Conservation (phyloP, 2,797 vertebrate species). For the Thripadectes ignobilis region DNA sequence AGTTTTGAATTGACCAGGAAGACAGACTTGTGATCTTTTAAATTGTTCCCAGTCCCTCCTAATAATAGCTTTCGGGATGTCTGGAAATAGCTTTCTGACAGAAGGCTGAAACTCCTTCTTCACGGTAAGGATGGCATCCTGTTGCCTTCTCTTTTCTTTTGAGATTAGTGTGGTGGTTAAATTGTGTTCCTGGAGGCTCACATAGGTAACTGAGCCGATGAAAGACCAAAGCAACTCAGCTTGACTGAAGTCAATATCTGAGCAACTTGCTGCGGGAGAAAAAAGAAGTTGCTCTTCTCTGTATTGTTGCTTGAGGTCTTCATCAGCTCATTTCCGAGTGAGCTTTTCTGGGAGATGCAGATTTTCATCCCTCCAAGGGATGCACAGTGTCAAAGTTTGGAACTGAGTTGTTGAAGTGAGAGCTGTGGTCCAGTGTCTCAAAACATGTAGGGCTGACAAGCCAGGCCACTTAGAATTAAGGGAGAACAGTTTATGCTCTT, state of each 20-base stretch:
- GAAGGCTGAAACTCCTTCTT: neutral
- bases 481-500: neutral
- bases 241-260: neutral
- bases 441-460: neutral
- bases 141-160: neutral
- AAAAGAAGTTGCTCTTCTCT: neutral
- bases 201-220: neutral
- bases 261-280: neutral
- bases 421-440: neutral
- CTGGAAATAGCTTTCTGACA: constrained; percentile 26
- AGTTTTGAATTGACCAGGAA: neutral
- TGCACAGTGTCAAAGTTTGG: neutral
- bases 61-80: constrained; percentile 18
- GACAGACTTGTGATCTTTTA: constrained; percentile 1
- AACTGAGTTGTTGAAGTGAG: neutral
- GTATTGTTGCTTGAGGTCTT: neutral
- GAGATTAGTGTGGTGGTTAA: neutral
- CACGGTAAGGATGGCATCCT: constrained; percentile 1
- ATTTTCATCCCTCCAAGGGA: neutral
- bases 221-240: neutral
- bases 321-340: neutral
- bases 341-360: neutral
- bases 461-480: neutral
- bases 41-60: neutral
- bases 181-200: neutral